Evolutionary conservation across 2,888 invertebrate genomes (phyloP), one percentile per base, ranked within the genome.

Genomic region (Pasiphila rectangulata): DNA sequence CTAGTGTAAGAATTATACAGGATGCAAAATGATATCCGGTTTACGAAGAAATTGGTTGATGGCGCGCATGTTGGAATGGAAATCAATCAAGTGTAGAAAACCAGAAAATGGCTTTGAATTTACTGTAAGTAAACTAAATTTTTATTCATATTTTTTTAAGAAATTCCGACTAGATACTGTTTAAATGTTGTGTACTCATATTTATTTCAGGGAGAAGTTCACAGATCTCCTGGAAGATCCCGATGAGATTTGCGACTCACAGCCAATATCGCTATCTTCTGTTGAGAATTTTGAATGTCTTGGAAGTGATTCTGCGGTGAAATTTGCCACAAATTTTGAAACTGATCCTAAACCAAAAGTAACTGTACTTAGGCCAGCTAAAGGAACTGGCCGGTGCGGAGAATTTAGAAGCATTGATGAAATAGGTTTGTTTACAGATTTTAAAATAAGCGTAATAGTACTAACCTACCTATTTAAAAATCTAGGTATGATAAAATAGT

Each of bases 351-450:
- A 9, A 2, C 3, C 32, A 16, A 32, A 9, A n/a, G n/a, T n/a
- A n/a, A n/a, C n/a, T 10, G 16, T 10, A 37, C 12, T 16, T 4
- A 46, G 75, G 23, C 85, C 84, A 6, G 38, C 54, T 4, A 84
- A 76, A 67, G 61, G 72, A 39, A 81, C 80, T 2, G 85, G 85
- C 0, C 79, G 83, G 59, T 56, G 63, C 36, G 83, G 79, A 15
- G 71, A 79, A 24, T 81, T 83, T 53, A 71, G 88, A 24, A 77
- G 83, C 54, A 58, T 73, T 10, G 76, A 84, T 52, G 88, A 88
- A 77, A 79, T 88, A 45, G 84, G 87, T 84, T 32, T 4, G n/a
- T 6, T 19, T n/a, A n/a, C n/a, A 29, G 9, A 15, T 1, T 24
- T 10, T 36, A 9, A 4, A 13, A 1, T 37, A n/a, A n/a, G n/a